Conservation (phyloP, 2,113 vertebrate genomes). For the Triplophysa dalaica region DNA sequence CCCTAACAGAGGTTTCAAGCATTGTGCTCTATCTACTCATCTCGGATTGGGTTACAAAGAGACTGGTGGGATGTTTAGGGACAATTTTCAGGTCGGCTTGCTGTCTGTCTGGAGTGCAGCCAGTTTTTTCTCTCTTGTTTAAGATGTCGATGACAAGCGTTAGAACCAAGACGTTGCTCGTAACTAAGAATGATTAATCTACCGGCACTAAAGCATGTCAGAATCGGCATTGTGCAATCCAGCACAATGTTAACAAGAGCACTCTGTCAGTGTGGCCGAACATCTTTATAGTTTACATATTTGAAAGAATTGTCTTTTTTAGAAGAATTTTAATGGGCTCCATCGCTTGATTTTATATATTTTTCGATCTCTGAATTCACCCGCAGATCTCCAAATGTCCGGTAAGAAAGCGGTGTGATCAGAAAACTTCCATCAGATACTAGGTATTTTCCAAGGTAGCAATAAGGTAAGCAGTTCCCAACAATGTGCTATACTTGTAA, state of each 20-base stretch:
- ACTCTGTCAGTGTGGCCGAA: slow-evolving; percentile 30
- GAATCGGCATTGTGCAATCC: slow-evolving; percentile 45
- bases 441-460: not conserved
- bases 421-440: slow-evolving; percentile 26
- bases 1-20: slow-evolving; percentile 30
- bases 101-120: slow-evolving; percentile 49
- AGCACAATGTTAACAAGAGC: slow-evolving; percentile 35
- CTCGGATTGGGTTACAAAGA: slow-evolving; percentile 48
- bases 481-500: too few relatives aligned
- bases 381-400: slow-evolving; percentile 44
- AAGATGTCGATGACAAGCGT: slow-evolving; percentile 47
- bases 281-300: slow-evolving; percentile 55
- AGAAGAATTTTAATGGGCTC: slow-evolving; percentile 20
- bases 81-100: slow-evolving; percentile 57
- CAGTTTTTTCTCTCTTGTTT: slow-evolving; percentile 39
- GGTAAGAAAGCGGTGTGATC: slow-evolving; percentile 34
- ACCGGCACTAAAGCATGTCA: slow-evolving; percentile 45
- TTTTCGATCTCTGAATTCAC: slow-evolving; percentile 42
- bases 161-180: slow-evolving; percentile 41
- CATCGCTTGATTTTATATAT: slow-evolving; percentile 34
- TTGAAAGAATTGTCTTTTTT: slow-evolving; percentile 36
- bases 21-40: slow-evolving; percentile 44
- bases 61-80: slow-evolving; percentile 51
- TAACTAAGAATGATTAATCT: slow-evolving; percentile 59
- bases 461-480: not conserved